These are phyloP conservation scores for Thumatha senex DNA, from an alignment of 2,888 invertebrate genomes.

Conservation along the genomic window DNA sequence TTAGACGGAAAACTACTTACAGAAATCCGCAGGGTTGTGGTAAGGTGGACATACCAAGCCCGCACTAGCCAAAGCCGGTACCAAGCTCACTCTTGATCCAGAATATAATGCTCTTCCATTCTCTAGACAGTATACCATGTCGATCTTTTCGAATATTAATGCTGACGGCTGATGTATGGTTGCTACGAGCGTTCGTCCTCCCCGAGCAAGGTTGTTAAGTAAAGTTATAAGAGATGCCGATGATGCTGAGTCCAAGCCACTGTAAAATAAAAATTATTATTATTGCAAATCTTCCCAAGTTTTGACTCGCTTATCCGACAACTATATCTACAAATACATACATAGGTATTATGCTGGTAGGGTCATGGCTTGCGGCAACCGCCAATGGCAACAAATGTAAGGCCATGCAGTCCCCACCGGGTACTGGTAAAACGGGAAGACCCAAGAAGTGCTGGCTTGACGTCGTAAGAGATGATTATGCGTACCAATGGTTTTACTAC, in stretches of 20 bases:
- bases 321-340: not conserved
- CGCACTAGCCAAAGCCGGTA: constrained; percentile 90
- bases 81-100: constrained; percentile 88
- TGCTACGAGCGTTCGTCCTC: constrained; percentile 94
- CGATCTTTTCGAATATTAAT: constrained; percentile 95
- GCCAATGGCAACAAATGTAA: too few species aligned
- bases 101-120: constrained; percentile 93
- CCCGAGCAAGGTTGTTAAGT: constrained; percentile 90
- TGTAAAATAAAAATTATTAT: constrained; percentile 59
- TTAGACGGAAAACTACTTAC: constrained; percentile 82
- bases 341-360: too few species aligned
- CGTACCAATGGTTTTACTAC: too few species aligned
- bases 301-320: too few species aligned
- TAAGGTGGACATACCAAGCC: constrained; percentile 94
- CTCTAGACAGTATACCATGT: constrained; percentile 93
- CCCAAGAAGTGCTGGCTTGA: too few species aligned
- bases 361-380: too few species aligned
- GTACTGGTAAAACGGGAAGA: too few species aligned
- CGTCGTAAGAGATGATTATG: too few species aligned
- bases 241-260: constrained; percentile 95
- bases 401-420: too few species aligned
- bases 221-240: constrained; percentile 92
- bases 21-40: constrained; percentile 97
- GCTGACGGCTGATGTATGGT: constrained; percentile 98
- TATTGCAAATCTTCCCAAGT: too few species aligned